Evolutionary conservation across 2,797 vertebrate species (phyloP), one percentile per base, ranked within the genome.

Genomic region (Podarcis siculus): DNA sequence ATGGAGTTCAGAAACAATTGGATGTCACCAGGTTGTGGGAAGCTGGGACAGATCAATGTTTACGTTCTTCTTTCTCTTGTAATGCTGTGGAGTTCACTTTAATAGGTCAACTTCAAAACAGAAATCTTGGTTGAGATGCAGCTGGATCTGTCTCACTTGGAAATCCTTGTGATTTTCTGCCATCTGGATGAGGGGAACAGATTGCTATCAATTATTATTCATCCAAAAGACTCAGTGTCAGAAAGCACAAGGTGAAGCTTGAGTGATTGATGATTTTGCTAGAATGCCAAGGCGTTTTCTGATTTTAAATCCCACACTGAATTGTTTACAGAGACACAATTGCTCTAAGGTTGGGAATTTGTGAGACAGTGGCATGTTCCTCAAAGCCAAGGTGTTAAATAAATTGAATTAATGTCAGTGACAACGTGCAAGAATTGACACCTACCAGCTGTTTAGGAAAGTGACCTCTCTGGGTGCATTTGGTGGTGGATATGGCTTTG

Each of bases 151-250:
- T 25, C 67, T 78, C 39, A 79, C 4, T 79, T 72, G 30, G 42
- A 66, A 90, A 79, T 67, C 58, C 49, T 64, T 45, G 55, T 49
- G 30, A 23, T 86, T 89, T 73, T 83, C 55, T 37, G 32, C 49
- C 80, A 83, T 79, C 67, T 86, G 49, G 49, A 21, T 64, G 21
- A 73, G 23, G 17, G 77, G 86, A 80, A 79, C 8, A 80, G 39
- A 64, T 23, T 83, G 23, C n/a, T 21, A 32, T 87, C 85, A 90
- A 73, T 83, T 79, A 89, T 45, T 86, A 79, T 87, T 79, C 69
- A 73, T 87, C 55, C 39, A 73, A 75, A 84, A 87, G 67, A 55
- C 4, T 49, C 39, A 49, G 23, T 90, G 66, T 79, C 80, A 86
- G 82, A 79, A 83, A 83, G 15, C 73, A 73, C 30, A 79, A 83